Evolutionary conservation across 2,888 invertebrate species (phyloP), one percentile per base, ranked within the genome.

Genomic region (Sialis fuliginosa): DNA sequence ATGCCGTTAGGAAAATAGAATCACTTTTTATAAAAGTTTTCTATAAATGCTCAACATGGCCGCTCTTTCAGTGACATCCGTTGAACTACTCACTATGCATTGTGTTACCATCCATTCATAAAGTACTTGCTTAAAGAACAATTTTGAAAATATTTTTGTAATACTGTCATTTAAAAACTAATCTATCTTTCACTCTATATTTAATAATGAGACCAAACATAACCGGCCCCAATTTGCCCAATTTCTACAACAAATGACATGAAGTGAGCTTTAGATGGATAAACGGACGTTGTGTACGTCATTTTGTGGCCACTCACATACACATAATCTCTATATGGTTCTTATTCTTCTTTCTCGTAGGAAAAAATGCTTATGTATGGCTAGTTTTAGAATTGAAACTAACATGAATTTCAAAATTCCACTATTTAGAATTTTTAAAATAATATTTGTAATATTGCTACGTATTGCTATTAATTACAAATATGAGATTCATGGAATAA

Each of bases 21-120:
- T 35, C 33, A 48, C 42, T 53, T 52, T 52, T 52, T 53, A 52
- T 52, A 48, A 54, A 51, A 54, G 54, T 54, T 56, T 54, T 57
- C 55, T 54, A 54, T 54, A 67, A 68, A 64, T 67, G 70, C 68
- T 69, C 72, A 74, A 73, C 74, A 74, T 74, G 74, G 74, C 74
- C 73, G 74, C 73, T 69, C 70, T 70, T 71, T 69, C 48, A 44
- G 34, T 42, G 41, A 48, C 49, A 49, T 46, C 42, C 42, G 22
- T 13, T 13, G 22, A 32, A 46, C 9, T 30, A 13, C 6, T 42
- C 7, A 42, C 22, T 22, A 22, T 22, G 22, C 35, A 30, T 22
- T 31, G 13, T 41, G 30, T 31, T 30, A 30, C 30, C 7, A 41
- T 41, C 9, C 13, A 41, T 39, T 39, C 39, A 12, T 12, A 39